Base-by-base conservation (phyloP, 2,113 vertebrate genomes). In the Etheostoma cragini region DNA sequence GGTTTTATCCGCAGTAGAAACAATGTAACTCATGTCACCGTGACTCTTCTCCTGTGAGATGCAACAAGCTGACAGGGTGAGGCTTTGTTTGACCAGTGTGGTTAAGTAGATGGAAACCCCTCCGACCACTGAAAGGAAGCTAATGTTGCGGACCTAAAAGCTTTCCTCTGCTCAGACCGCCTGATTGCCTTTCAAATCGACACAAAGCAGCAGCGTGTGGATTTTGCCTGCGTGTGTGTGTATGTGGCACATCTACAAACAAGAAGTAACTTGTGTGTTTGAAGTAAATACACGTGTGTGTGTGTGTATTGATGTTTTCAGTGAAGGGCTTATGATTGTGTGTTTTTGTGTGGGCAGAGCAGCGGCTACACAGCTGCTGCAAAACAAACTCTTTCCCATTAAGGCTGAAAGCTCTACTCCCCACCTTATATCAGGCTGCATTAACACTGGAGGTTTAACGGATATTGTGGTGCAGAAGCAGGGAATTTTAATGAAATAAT, bases 141-240 rank as follows among this genome's bases (percentile, higher is more conserved):
- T 89, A 90, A 91, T 90, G 84, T 56, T 81, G 78, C 26, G 5
- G 17, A 77, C n/a, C 16, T 90, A 89, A 90, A 89, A 88, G 88
- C 88, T 87, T 75, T 82, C 38, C 22, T 71, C 35, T 33, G 50
- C 60, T 65, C 63, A 66, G 66, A n/a, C 22, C 1, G 12, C 65
- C 77, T 67, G 15, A 82, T 72, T 81, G 70, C 50, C 54, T 24
- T 76, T 71, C 33, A 13, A 66, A 35, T 72, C 61, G 14, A 57
- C 60, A 80, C 61, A 69, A 56, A 61, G 66, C 67, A 73, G 53
- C 4, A 5, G 6, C 3, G 3, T 26, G 26, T 26, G 26, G 26
- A 26, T 26, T 26, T 26, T 26, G 26, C 26, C 26, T 26, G 35
- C 53, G 21, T 53, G 50, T 15, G 11, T 66, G 15, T 61, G 47